Percentiles rank a stretch among this genome's conserved stretches.
phyloP scores from a whole-genome alignment of 2,888 invertebrate species.

The Abscondita cerata region DNA sequence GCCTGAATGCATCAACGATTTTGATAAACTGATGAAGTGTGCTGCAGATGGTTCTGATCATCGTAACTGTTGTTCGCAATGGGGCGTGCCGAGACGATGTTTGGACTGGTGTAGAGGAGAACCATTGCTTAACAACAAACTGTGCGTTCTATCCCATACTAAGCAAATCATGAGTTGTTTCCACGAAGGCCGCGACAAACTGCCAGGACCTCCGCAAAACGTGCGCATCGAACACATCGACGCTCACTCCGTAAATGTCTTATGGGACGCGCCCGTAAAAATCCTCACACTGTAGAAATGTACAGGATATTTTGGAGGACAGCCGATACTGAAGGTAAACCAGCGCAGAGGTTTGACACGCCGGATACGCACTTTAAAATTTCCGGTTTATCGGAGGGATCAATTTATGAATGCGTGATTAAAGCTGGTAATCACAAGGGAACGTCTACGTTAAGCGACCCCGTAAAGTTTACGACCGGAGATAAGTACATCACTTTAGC shows the following conservation, averaged over 20 bases:
- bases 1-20: conserved; percentile 82
- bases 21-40: conserved; percentile 86
- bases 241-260: conserved; percentile 65
- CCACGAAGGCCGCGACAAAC: conserved; percentile 75
- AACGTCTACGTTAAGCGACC: conserved; percentile 76
- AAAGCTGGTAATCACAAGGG: conserved; percentile 82
- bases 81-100: conserved; percentile 81
- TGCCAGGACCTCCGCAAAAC: conserved; percentile 83
- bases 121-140: conserved; percentile 67
- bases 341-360: conserved; percentile 74
- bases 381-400: conserved; percentile 74
- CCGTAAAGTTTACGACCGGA: conserved; percentile 76
- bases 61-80: conserved; percentile 80
- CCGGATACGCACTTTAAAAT: conserved; percentile 74
- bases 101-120: conserved; percentile 87
- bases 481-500: conserved; percentile 77
- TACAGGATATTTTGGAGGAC: conserved; percentile 85
- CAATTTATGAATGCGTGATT: conserved; percentile 79
- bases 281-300: conserved; percentile 81
- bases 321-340: conserved; percentile 63
- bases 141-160: conserved; percentile 77
- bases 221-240: conserved; percentile 65
- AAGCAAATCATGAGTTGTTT: conserved; percentile 81
- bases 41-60: conserved; percentile 85
- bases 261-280: conserved; percentile 82